Percentiles rank a stretch among this genome's conserved stretches.
These are phyloP conservation scores for Odontothrips loti DNA, from an alignment of 2,888 invertebrate species.

Conservation along the genomic window DNA sequence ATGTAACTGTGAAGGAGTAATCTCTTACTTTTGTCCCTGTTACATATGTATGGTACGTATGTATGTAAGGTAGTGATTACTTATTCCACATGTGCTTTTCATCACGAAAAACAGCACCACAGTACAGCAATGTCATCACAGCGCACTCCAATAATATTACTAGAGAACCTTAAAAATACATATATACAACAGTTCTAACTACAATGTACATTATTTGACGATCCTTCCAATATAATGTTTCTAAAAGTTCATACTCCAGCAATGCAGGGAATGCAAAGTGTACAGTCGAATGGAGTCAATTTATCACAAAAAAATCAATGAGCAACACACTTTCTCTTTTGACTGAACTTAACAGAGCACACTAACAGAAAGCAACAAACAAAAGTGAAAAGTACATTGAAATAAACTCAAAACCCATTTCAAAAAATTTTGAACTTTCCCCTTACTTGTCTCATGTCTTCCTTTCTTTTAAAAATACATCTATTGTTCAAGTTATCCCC, in stretches of 20 bases:
- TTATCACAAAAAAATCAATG: slow-evolving; percentile 23
- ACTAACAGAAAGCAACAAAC: not conserved
- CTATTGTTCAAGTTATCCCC: not conserved
- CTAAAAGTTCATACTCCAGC: not conserved
- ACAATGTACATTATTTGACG: slow-evolving; percentile 1
- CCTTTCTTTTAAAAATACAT: not conserved
- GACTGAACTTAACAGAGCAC: not conserved
- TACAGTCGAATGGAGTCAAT: slow-evolving; percentile 9
- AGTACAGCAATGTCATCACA: slow-evolving; percentile 12
- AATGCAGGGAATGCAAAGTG: not conserved
- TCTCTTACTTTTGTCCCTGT: too few species aligned
- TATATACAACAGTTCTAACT: not conserved
- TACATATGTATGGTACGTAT: too few species aligned
- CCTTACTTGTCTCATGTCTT: not conserved
- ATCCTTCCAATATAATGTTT: not conserved
- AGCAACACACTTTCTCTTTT: not conserved
- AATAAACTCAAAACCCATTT: not conserved
- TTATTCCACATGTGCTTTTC: too few species aligned
- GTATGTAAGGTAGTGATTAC: too few species aligned
- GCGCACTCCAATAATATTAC: not conserved
- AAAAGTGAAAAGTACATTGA: not conserved
- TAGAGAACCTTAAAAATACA: not conserved
- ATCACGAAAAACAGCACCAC: not conserved
- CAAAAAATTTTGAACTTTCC: not conserved
- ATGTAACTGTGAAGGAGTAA: too few species aligned